A percentile compares a stretch with the other conserved stretches of the same genome.
Conservation (phyloP, 2,797 vertebrate genomes). For the Peromyscus aztecus region DNA sequence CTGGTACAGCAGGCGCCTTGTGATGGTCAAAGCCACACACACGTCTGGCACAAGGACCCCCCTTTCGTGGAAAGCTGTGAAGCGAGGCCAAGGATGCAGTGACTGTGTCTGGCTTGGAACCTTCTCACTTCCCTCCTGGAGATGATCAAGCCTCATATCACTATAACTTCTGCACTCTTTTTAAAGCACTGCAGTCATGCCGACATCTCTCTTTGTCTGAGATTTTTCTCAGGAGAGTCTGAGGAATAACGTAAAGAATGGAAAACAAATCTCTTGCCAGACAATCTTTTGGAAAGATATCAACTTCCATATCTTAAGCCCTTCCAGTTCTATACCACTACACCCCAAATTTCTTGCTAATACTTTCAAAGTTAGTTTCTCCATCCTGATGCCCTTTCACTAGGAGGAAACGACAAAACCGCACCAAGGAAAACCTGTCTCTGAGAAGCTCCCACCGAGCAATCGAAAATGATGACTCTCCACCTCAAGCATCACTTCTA, state of each 20-base stretch:
- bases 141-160: background rate
- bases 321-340: background rate
- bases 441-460: conserved; percentile 77
- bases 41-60: background rate
- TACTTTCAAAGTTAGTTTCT: conserved; percentile 57
- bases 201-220: background rate
- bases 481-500: conserved; percentile 82
- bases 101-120: background rate
- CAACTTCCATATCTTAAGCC: background rate
- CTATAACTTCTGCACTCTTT: conserved; percentile 14
- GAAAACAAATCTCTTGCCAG: background rate
- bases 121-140: conserved; percentile 7
- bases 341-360: background rate
- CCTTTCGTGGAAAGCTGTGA: background rate
- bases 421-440: conserved; percentile 62
- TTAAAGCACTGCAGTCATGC: conserved; percentile 1
- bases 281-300: conserved; percentile 8
- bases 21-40: conserved; percentile 26
- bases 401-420: conserved; percentile 61
- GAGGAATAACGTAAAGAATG: background rate
- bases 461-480: conserved; percentile 86
- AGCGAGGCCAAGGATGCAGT: conserved; percentile 6
- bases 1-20: background rate
- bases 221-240: conserved; percentile 35
- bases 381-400: conserved; percentile 56